Evolutionary conservation across 2,888 invertebrate genomes (phyloP).

Genomic region (Bombylius major): DNA sequence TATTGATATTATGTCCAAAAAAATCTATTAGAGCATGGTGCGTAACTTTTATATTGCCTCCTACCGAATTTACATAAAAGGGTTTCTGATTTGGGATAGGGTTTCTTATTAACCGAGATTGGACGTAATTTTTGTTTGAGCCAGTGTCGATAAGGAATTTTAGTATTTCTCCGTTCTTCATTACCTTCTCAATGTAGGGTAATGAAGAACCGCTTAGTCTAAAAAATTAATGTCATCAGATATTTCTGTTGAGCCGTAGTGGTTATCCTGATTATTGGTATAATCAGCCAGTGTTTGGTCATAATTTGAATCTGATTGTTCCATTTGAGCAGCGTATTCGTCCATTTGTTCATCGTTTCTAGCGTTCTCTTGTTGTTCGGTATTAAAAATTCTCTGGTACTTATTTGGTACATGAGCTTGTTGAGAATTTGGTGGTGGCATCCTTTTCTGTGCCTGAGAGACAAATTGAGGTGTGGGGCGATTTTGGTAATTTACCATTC

Average conservation of each 20-base stretch:
- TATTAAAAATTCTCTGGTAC: conserved; percentile 1
- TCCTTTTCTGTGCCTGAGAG: background rate
- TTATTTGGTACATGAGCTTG: background rate
- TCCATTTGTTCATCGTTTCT: background rate
- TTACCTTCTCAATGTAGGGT: conserved; percentile 12
- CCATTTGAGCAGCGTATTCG: background rate
- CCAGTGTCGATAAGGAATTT: conserved; percentile 15
- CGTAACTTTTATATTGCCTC: conserved; percentile 9
- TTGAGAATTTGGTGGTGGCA: background rate
- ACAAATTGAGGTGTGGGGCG: background rate
- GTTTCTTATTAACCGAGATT: conserved; percentile 6
- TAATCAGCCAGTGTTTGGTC: background rate
- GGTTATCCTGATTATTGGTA: background rate
- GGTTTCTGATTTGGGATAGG: conserved; percentile 9
- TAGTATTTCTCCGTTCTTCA: conserved; percentile 13
- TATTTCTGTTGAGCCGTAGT: background rate
- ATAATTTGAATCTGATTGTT: background rate
- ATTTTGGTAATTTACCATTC: conserved; percentile 10
- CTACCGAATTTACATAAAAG: conserved; percentile 11
- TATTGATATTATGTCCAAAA: conserved; percentile 1
- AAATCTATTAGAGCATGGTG: conserved; percentile 8
- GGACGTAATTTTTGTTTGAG: conserved; percentile 15
- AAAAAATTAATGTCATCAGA: conserved; percentile 14
- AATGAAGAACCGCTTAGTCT: conserved; percentile 15
- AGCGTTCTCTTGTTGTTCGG: background rate